These are phyloP conservation scores for Dendropsophus ebraccatus DNA, from an alignment of 2,113 vertebrate species.

Conservation along the genomic window DNA sequence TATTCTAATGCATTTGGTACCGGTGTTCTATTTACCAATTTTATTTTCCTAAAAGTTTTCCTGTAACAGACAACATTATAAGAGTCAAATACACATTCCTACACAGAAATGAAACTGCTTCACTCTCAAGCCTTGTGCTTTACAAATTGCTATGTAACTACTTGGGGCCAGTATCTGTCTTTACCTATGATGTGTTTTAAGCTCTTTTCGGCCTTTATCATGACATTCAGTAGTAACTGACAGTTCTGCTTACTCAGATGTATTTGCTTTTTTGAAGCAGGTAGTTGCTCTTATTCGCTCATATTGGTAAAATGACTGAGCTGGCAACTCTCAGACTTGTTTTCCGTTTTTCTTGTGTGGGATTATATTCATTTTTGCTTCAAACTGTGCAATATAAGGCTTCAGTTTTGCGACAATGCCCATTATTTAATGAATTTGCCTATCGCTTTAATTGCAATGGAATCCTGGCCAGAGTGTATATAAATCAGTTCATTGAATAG, in stretches of 20 bases:
- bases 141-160: constrained; percentile 24
- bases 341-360: background rate
- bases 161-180: constrained; percentile 2
- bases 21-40: background rate
- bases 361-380: background rate
- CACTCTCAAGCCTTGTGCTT: background rate
- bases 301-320: constrained; percentile 22
- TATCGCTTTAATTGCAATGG: too few relatives aligned
- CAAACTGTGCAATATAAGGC: background rate
- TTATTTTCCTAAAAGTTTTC: background rate
- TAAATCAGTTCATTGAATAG: too few relatives aligned
- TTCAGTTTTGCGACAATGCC: too few relatives aligned
- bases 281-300: background rate
- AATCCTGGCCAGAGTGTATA: too few relatives aligned
- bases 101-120: background rate
- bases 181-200: constrained; percentile 39
- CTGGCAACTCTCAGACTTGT: constrained; percentile 27
- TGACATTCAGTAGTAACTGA: constrained; percentile 37
- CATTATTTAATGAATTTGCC: too few relatives aligned
- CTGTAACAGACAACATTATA: background rate
- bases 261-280: constrained; percentile 34
- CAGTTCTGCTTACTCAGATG: constrained; percentile 36
- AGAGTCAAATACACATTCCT: background rate
- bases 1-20: background rate
- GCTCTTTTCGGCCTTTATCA: constrained; percentile 17